Evolutionary conservation across 1,140 invertebrate genomes (phyloP), one percentile per base, ranked within the genome.

Genomic region (Apocrypta bakeri): DNA sequence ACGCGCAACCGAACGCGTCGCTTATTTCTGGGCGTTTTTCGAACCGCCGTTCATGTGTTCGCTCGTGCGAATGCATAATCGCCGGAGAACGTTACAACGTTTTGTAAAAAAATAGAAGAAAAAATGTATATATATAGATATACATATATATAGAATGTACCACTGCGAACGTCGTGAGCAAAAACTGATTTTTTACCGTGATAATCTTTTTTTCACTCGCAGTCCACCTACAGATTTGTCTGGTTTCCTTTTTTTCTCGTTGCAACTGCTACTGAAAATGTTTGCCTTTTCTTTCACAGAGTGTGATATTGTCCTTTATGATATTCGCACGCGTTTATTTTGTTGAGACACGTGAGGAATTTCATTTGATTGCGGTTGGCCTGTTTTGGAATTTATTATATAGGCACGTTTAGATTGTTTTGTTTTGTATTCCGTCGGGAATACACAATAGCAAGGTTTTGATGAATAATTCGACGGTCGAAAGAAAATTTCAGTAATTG

Each of bases 1-100:
- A 56, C 21, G 21, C 17, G 48, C 48, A 56, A 21, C 21, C 48
- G 48, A 56, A 56, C 48, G n/a, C 48, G 48, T 56, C 48, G 17
- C 48, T 56, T 56, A 9, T n/a, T n/a, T 17, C 12, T 17, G 42
- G 12, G 42, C 1, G 14, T 48, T 48, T 48, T 48, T 48, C 42
- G 14, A 48, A 74, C 27, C 40, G 25, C 73, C 25, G 25, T 25
- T 31, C 29, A 29, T 27, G 73, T 31, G 24, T 2, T 11, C 56
- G 8, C 48, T 42, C 56, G 42, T 81, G 63, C 31, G 73, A 81
- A 75, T 81, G 71, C 25, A 75, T 75, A 75, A 76, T 74, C 72
- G 71, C 29, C 25, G 9, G n/a, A 69, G 61, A 61, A 74, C 48
- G 71, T 21, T 24, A 24, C 63, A 29, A 29, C 76, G 25, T 77